These are phyloP conservation scores for Xiphophorus couchianus DNA, from an alignment of 2,113 vertebrate genomes.

Conservation along the genomic window DNA sequence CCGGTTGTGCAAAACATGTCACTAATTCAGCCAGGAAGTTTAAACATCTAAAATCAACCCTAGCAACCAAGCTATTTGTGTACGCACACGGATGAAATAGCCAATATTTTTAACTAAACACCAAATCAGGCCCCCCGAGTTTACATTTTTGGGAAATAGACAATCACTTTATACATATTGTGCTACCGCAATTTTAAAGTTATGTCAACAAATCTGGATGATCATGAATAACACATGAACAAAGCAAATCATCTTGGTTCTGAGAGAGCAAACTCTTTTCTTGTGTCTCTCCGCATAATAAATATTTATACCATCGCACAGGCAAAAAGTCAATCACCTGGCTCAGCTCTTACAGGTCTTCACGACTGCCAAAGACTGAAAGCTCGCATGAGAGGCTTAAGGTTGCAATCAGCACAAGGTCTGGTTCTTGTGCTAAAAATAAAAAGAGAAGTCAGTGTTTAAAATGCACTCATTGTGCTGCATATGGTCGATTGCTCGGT, in stretches of 20 bases:
- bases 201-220: conserved; percentile 40
- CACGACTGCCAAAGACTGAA: conserved; percentile 46
- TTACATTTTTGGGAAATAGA: conserved; percentile 7
- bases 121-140: conserved; percentile 4
- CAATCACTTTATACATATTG: not conserved
- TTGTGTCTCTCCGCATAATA: conserved; percentile 39
- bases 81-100: conserved; percentile 7
- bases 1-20: conserved; percentile 19
- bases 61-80: conserved; percentile 6
- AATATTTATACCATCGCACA: conserved; percentile 64
- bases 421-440: conserved; percentile 67
- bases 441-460: conserved; percentile 42
- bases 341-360: conserved; percentile 22
- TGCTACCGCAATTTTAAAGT: conserved; percentile 34
- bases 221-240: conserved; percentile 39
- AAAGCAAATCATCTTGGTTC: conserved; percentile 42
- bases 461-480: conserved; percentile 24
- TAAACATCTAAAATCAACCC: conserved; percentile 9
- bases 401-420: conserved; percentile 40
- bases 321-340: conserved; percentile 56
- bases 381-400: conserved; percentile 48
- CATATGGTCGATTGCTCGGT: conserved; percentile 47
- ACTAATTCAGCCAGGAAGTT: conserved; percentile 18
- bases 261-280: conserved; percentile 41
- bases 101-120: conserved; percentile 19